Evolutionary conservation across 1,140 invertebrate species (phyloP).

Genomic region (Leguminivora glycinivorella): DNA sequence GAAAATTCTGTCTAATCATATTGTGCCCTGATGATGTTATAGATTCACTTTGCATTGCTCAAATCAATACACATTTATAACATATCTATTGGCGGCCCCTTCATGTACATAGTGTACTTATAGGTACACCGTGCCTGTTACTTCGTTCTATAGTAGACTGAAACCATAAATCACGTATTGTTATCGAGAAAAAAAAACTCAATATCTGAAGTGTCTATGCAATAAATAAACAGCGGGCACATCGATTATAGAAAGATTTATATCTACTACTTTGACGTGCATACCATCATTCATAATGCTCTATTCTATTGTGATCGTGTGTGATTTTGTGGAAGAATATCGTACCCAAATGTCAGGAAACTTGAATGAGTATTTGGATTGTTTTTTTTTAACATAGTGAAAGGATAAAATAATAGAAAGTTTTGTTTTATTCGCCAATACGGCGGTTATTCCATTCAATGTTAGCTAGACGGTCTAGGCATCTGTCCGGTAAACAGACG

Average conservation of each 20-base stretch:
- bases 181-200: slow-evolving; percentile 61
- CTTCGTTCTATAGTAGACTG: slow-evolving; percentile 28
- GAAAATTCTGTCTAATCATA: too few relatives aligned
- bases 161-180: slow-evolving; percentile 64
- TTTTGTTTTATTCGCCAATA: not conserved
- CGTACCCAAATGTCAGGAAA: not conserved
- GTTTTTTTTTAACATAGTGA: not conserved
- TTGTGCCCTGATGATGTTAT: too few relatives aligned
- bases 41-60: too few relatives aligned
- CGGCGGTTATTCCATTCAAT: too few relatives aligned
- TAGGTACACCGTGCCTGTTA: not conserved
- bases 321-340: not conserved
- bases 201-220: slow-evolving; percentile 57
- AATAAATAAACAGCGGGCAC: slow-evolving; percentile 70
- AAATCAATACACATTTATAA: too few relatives aligned
- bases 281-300: not conserved
- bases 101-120: not conserved
- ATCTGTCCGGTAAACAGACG: too few relatives aligned
- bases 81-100: too few relatives aligned
- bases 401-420: not conserved
- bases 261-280: slow-evolving; percentile 24
- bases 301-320: not conserved
- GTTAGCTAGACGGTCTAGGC: too few relatives aligned
- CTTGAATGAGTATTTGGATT: not conserved
- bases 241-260: slow-evolving; percentile 61